Conservation (phyloP, 2,797 vertebrate species). For the Lithobates pipiens region DNA sequence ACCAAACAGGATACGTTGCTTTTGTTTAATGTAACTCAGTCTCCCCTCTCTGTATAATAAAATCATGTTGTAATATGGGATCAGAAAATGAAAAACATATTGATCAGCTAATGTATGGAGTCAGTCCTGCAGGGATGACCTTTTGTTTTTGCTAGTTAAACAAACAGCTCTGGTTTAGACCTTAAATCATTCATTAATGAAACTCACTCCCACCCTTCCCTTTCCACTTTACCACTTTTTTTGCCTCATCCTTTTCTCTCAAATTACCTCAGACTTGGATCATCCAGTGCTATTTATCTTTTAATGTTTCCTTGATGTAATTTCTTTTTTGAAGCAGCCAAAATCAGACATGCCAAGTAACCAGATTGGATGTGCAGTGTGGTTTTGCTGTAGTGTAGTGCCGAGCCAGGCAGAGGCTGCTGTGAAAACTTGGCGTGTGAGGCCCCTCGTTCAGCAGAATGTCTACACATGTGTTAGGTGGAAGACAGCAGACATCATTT, state of each 20-base stretch:
- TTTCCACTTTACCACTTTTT: conserved; percentile 26
- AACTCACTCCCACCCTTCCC: conserved; percentile 71
- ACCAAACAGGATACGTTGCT: conserved; percentile 30
- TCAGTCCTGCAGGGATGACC: conserved; percentile 72
- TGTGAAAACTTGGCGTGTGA: conserved; percentile 30
- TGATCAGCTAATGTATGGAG: conserved; percentile 83
- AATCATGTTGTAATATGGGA: conserved; percentile 82
- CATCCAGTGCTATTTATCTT: conserved; percentile 85
- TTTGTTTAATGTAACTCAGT: conserved; percentile 27
- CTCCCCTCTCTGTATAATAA: conserved; percentile 78
- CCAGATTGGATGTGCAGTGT: conserved; percentile 40
- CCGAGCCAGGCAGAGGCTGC: conserved; percentile 17
- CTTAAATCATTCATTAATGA: conserved; percentile 87
- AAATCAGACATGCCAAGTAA: conserved; percentile 51
- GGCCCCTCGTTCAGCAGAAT: conserved; percentile 43
- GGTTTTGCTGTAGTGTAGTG: conserved; percentile 18
- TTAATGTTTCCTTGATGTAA: conserved; percentile 86
- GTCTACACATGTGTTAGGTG: conserved; percentile 39
- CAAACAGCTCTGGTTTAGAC: conserved; percentile 80
- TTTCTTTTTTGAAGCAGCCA: conserved; percentile 80
- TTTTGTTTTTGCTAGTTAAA: conserved; percentile 77
- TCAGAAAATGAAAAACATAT: conserved; percentile 86
- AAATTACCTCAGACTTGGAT: conserved; percentile 82
- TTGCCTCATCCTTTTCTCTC: conserved; percentile 74
- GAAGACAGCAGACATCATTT: conserved; percentile 11